Base-by-base conservation (phyloP, 2,113 vertebrate genomes). In the Nesogale talazaci region DNA sequence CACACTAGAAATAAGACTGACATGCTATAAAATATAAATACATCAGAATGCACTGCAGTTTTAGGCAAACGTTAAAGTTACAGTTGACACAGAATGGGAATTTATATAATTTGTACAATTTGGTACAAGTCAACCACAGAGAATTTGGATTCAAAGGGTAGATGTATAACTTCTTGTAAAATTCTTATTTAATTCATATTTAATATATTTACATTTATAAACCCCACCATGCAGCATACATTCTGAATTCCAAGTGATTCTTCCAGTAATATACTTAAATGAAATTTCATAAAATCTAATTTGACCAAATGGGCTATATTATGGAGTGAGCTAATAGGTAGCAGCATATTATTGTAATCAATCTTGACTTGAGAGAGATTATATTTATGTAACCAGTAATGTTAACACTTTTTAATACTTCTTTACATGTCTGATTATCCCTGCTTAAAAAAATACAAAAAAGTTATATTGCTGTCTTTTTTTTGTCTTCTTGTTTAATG, bases 311-410 rank as follows among this genome's bases (percentile, higher is more conserved):
- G 83, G 46, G 0, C 1, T 89, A 83, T 19, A 67, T 78, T 61
- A 84, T 57, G 38, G 22, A 46, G 8, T 59, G 27, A 61, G 88
- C 1, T 29, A 83, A 19, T 63, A 74, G 27, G 76, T 34, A 67
- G 25, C 19, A 79, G 3, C 3, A 70, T 69, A 46, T 1, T 86
- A 42, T 92, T 34, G 56, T 93, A 70, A 72, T 4, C 23, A 81
- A n/a, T 74, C 40, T 77, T 74, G 7, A 79, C 42, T 83, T 82
- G 9, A 57, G 1, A 84, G 2, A 23, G 75, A 80, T 77, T 63
- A 87, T 88, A 87, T 94, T 89, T 82, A 59, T 83, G 11, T 79
- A 70, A 27, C 16, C 17, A 25, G 56, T 82, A 90, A 25, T 46
- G 85, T 14, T 1, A 83, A 61, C 0, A 46, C 2, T 70, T 14